These are phyloP conservation scores for Tromatobia lineatoria DNA, from an alignment of 2,888 invertebrate genomes.

Conservation along the genomic window DNA sequence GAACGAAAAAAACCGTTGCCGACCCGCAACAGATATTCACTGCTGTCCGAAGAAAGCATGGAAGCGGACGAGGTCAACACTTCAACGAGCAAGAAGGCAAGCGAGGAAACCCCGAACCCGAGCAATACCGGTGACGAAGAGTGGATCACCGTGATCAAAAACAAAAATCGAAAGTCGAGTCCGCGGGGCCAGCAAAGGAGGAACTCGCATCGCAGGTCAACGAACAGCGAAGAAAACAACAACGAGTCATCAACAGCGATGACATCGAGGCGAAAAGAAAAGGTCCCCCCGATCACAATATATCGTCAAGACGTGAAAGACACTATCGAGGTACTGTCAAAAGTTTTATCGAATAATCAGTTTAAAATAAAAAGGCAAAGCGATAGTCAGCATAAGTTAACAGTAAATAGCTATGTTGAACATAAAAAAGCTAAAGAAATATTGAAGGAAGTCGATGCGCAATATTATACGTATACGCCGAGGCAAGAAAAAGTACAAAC, in stretches of 20 bases:
- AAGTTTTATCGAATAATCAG: neutral
- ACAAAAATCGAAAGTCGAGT: no score
- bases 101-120: neutral
- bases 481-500: slow-evolving; percentile 25
- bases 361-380: slow-evolving; percentile 26
- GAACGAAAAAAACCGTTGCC: no score
- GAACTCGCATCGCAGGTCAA: no score
- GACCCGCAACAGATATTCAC: no score
- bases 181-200: no score
- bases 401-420: slow-evolving; percentile 2
- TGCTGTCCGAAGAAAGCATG: no score
- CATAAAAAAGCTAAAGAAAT: slow-evolving; percentile 14
- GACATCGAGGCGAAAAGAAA: neutral
- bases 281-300: slow-evolving; percentile 14
- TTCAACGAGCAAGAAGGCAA: no score
- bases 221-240: no score
- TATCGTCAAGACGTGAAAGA: slow-evolving; percentile 34
- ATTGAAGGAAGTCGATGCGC: slow-evolving; percentile 12
- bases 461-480: slow-evolving; percentile 31
- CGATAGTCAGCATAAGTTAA: slow-evolving; percentile 4
- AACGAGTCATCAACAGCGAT: no score
- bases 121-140: neutral
- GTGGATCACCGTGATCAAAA: no score
- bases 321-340: slow-evolving; percentile 21
- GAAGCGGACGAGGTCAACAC: no score